Percentiles rank a stretch among this genome's conserved stretches.
phyloP scores from a whole-genome alignment of 2,888 invertebrate genomes.

The Melanophora roralis region DNA sequence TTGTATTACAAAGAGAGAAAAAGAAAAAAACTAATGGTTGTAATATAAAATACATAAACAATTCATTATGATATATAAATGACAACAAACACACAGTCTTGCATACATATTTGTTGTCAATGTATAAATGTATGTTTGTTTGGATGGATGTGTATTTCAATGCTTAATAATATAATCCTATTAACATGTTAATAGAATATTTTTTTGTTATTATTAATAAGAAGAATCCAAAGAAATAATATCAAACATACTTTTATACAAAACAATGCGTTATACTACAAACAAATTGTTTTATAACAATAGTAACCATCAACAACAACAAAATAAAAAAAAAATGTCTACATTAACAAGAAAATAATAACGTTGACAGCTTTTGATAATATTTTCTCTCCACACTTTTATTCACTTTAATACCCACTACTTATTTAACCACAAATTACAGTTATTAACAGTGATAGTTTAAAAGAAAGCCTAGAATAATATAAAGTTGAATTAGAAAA shows the following conservation, averaged over 20 bases:
- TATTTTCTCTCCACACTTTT: background rate
- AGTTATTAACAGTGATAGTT: background rate
- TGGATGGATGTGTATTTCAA: background rate
- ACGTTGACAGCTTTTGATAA: constrained; percentile 40
- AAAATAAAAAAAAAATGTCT: background rate
- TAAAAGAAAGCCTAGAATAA: background rate
- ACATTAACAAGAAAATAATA: constrained; percentile 3
- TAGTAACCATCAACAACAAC: constrained; percentile 6
- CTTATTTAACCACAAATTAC: constrained; percentile 29
- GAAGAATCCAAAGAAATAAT: constrained; percentile 24
- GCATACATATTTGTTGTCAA: background rate
- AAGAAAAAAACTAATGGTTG: background rate
- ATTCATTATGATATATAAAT: constrained; percentile 37
- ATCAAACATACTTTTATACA: constrained; percentile 1
- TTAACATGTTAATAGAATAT: constrained; percentile 59
- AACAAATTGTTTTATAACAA: background rate
- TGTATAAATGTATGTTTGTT: background rate
- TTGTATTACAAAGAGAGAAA: no score
- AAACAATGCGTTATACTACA: background rate
- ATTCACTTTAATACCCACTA: background rate
- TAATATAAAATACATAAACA: constrained; percentile 47
- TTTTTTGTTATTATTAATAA: constrained; percentile 53
- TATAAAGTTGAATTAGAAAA: no score
- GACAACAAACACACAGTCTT: background rate
- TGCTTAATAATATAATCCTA: constrained; percentile 53